Conservation (phyloP, 2,113 vertebrate species). For the Polyodon spathula region DNA sequence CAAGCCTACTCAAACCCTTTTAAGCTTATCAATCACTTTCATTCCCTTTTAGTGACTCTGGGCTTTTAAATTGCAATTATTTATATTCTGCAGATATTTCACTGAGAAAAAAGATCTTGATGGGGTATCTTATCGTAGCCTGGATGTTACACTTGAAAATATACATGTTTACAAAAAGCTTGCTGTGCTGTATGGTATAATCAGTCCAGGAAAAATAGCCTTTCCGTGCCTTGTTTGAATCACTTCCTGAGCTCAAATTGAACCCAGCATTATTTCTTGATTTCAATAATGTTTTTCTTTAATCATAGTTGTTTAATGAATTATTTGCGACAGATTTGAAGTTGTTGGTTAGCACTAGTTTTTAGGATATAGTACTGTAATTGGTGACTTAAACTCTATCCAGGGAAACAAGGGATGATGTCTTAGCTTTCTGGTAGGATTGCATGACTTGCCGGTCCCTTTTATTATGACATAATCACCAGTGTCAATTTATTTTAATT, state of each 20-base stretch:
- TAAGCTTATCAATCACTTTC: conserved; percentile 63
- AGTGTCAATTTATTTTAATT: too few relatives aligned
- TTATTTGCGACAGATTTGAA: conserved; percentile 2
- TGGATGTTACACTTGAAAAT: conserved; percentile 19
- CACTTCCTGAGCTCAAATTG: conserved; percentile 1
- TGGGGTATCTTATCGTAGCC: conserved; percentile 28
- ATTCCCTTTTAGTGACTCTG: conserved; percentile 64
- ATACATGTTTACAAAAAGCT: conserved; percentile 15
- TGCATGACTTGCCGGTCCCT: too few relatives aligned
- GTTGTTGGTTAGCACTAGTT: too few relatives aligned
- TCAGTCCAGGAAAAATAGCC: conserved; percentile 3
- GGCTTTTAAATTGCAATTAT: conserved; percentile 68
- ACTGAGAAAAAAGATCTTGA: conserved; percentile 17
- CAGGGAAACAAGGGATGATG: too few relatives aligned
- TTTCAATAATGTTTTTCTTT: conserved; percentile 5
- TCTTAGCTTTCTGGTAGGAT: too few relatives aligned
- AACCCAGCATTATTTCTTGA: not conserved
- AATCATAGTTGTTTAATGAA: not conserved
- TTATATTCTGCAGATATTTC: conserved; percentile 35
- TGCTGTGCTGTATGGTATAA: conserved; percentile 3
- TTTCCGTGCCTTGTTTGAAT: conserved; percentile 3
- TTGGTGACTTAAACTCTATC: too few relatives aligned
- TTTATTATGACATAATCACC: too few relatives aligned
- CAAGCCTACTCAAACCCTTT: conserved; percentile 51
- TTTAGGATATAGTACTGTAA: too few relatives aligned